phyloP scores from a whole-genome alignment of 2,797 vertebrate species.

The Glyptemys insculpta region DNA sequence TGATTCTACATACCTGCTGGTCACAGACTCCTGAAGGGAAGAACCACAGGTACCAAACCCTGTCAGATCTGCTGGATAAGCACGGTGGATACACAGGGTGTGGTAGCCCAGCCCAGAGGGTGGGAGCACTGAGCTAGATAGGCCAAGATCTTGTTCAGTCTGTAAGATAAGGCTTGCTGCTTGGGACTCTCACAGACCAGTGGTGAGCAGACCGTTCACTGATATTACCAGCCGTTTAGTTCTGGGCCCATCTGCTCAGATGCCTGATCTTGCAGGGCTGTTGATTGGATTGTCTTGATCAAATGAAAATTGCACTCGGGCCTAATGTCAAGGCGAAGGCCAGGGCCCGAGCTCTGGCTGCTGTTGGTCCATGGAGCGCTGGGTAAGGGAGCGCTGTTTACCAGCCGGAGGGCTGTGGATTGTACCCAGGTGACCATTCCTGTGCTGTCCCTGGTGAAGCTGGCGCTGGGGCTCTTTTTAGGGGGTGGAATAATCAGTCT shows the following conservation, averaged over 20 bases:
- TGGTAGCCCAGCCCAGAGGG: neutral
- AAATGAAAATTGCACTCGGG: neutral
- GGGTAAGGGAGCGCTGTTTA: neutral
- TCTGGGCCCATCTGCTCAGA: neutral
- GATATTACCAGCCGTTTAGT: neutral
- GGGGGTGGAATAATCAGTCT: too few species aligned
- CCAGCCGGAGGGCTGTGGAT: too few species aligned
- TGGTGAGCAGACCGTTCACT: neutral
- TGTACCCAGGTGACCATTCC: neutral
- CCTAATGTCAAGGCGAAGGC: neutral
- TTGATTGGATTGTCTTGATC: neutral
- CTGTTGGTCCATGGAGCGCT: neutral
- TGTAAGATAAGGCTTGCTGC: neutral
- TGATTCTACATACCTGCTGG: too few species aligned
- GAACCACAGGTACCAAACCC: too few species aligned
- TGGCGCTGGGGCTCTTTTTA: neutral
- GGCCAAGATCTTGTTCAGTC: neutral
- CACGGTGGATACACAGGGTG: too few species aligned
- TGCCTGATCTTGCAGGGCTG: neutral
- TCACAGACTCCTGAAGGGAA: too few species aligned
- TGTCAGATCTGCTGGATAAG: too few species aligned
- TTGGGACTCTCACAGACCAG: neutral
- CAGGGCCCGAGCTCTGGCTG: too few species aligned
- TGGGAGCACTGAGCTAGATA: neutral
- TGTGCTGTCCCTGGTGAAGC: neutral